Evolutionary conservation across 2,113 vertebrate species (phyloP).

Genomic region (Taurulus bubalis): DNA sequence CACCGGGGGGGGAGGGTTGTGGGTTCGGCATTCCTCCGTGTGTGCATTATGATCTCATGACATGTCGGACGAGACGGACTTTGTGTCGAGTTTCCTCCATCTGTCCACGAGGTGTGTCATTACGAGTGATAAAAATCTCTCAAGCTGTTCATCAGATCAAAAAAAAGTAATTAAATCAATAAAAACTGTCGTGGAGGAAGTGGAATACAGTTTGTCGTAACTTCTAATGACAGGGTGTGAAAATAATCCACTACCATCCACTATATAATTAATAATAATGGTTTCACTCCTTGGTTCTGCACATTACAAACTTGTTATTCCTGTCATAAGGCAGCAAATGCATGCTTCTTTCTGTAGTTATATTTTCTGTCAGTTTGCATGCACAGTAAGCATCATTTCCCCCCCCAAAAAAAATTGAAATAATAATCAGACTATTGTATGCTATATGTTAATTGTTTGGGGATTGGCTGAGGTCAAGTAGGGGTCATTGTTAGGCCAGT

Average conservation of each 20-base stretch:
- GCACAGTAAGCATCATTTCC: neutral
- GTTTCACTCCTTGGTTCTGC: neutral
- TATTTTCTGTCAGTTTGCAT: constrained; percentile 3
- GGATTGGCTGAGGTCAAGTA: neutral
- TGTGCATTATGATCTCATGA: constrained; percentile 31
- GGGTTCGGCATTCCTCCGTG: constrained; percentile 46
- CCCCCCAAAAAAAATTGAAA: no score
- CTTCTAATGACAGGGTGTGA: neutral
- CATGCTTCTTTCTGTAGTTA: constrained; percentile 1
- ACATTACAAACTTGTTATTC: constrained; percentile 11
- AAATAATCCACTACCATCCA: neutral
- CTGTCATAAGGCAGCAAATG: neutral
- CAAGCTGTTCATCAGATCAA: neutral
- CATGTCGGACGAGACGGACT: neutral
- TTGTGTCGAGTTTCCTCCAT: constrained; percentile 5
- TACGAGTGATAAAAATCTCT: constrained; percentile 18
- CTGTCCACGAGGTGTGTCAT: constrained; percentile 16
- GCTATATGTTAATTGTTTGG: neutral
- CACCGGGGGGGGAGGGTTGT: constrained; percentile 21
- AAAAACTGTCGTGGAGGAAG: neutral
- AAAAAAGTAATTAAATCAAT: neutral
- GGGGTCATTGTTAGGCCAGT: neutral
- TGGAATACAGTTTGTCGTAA: neutral
- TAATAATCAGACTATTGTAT: neutral
- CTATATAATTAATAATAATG: constrained; percentile 27